These are phyloP conservation scores for Aplodontia rufa DNA, from an alignment of 2,113 vertebrate species.

Conservation along the genomic window DNA sequence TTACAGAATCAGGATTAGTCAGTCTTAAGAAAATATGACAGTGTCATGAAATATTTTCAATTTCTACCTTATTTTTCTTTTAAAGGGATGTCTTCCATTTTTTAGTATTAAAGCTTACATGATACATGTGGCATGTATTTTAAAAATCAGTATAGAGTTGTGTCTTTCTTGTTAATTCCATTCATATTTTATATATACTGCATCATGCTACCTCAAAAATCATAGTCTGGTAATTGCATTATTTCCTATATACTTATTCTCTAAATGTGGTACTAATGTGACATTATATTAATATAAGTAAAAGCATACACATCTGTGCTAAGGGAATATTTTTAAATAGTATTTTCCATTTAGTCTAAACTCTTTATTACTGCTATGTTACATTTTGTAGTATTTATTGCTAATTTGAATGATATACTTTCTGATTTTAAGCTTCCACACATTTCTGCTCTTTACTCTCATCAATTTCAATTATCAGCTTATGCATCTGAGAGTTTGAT, in stretches of 20 bases:
- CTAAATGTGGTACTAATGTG: neutral
- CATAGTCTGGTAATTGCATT: neutral
- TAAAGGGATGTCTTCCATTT: neutral
- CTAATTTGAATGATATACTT: conserved; percentile 34
- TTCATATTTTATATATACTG: neutral
- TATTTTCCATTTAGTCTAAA: conserved; percentile 20
- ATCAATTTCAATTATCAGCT: conserved; percentile 66
- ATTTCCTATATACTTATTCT: neutral
- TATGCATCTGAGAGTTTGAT: neutral
- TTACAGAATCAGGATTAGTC: neutral
- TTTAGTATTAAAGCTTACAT: neutral
- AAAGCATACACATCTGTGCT: neutral
- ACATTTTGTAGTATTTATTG: neutral
- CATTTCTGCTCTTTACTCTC: conserved; percentile 62
- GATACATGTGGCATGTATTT: neutral
- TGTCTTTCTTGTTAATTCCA: neutral
- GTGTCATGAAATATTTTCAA: neutral
- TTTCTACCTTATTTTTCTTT: neutral
- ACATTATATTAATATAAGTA: neutral
- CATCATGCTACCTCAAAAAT: neutral
- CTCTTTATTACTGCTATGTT: neutral
- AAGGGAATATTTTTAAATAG: neutral
- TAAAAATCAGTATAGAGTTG: neutral
- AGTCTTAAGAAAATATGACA: neutral
- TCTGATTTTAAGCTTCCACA: conserved; percentile 72